A percentile compares a stretch with the other conserved stretches of the same genome.
Conservation (phyloP, 1,140 invertebrate species). For the Drosophila lacertosa region DNA sequence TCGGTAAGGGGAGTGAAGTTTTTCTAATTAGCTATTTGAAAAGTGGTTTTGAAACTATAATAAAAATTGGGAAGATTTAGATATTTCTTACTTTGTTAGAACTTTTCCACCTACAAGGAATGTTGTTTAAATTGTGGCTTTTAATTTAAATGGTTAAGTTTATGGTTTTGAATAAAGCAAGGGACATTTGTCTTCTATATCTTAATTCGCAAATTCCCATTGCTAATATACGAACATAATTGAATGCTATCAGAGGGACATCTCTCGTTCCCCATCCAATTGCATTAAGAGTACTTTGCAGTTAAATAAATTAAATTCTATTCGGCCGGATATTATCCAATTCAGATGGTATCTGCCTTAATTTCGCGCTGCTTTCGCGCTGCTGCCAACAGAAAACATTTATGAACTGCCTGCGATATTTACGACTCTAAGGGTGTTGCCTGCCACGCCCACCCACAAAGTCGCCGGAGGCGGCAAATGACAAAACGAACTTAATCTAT, state of each 20-base stretch:
- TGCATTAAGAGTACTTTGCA: background rate
- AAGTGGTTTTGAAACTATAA: background rate
- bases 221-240: too few relatives aligned
- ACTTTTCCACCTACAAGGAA: too few relatives aligned
- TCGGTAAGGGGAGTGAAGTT: background rate
- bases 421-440: conserved; percentile 8
- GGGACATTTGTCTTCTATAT: too few relatives aligned
- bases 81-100: too few relatives aligned
- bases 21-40: conserved; percentile 14
- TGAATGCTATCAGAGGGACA: too few relatives aligned
- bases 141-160: too few relatives aligned
- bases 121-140: background rate
- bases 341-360: conserved; percentile 30
- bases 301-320: conserved; percentile 42
- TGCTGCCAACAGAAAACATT: conserved; percentile 17
- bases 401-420: conserved; percentile 49
- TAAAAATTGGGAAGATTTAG: background rate
- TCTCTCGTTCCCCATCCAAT: background rate
- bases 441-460: conserved; percentile 2
- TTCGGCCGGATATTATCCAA: conserved; percentile 58
- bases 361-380: conserved; percentile 31
- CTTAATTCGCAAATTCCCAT: too few relatives aligned
- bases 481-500: conserved; percentile 80
- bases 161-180: too few relatives aligned
- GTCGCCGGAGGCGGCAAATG: conserved; percentile 52